Conservation (phyloP, 2,797 vertebrate genomes). For the Staurois parvus region DNA sequence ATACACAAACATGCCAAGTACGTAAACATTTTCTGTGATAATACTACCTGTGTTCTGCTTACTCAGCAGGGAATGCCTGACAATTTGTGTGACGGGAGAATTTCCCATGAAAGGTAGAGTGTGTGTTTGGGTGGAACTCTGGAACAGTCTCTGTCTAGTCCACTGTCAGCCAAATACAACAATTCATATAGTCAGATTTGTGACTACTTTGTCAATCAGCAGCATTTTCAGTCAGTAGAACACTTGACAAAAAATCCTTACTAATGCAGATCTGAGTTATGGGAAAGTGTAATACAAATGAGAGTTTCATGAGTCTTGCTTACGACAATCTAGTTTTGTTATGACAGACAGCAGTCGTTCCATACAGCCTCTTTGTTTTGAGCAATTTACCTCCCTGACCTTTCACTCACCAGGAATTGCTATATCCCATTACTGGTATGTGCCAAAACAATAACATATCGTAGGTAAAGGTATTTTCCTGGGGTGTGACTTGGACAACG, state of each 20-base stretch:
- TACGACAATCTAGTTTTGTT: neutral
- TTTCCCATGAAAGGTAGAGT: too few species aligned
- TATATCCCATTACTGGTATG: neutral
- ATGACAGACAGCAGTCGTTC: constrained; percentile 7
- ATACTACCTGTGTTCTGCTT: neutral
- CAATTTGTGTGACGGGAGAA: neutral
- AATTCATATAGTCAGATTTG: neutral
- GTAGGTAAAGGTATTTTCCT: too few species aligned
- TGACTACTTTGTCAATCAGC: constrained; percentile 21
- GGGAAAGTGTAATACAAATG: constrained; percentile 6
- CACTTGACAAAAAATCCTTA: constrained; percentile 16
- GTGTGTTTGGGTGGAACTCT: constrained; percentile 6
- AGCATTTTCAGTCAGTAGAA: constrained; percentile 41
- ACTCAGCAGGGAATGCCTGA: neutral
- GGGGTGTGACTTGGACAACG: too few species aligned
- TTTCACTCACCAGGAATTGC: neutral
- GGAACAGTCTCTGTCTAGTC: constrained; percentile 10
- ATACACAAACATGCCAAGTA: too few species aligned
- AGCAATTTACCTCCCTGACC: neutral
- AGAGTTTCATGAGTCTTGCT: neutral
- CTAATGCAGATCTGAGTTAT: constrained; percentile 6
- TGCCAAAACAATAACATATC: neutral
- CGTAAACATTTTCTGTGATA: neutral
- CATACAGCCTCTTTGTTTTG: neutral
- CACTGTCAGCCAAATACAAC: neutral